Percentiles rank a stretch among this genome's conserved stretches.
Evolutionary conservation across 2,888 invertebrate genomes (phyloP).

Genomic region (Lasioglossum vierecki): DNA sequence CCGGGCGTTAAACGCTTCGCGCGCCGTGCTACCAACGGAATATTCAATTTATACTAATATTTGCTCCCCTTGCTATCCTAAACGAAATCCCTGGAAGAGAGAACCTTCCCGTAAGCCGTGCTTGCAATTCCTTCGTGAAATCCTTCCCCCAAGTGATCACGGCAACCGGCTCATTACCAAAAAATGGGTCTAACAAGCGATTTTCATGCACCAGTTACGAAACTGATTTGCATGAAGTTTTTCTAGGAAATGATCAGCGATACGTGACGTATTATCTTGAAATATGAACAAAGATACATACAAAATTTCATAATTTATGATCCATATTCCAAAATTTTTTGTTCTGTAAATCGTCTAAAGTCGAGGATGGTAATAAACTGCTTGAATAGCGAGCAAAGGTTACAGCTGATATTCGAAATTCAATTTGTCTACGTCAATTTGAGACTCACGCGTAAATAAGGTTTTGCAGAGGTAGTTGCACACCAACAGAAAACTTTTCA

Average conservation of each 20-base stretch:
- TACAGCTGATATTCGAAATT: background rate
- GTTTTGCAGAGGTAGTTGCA: background rate
- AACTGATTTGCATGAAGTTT: background rate
- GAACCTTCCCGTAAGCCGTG: background rate
- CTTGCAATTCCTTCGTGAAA: background rate
- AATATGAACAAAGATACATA: background rate
- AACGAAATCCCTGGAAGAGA: conserved; percentile 19
- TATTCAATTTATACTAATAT: conserved; percentile 47
- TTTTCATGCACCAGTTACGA: background rate
- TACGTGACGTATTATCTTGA: too few relatives aligned
- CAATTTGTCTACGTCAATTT: background rate
- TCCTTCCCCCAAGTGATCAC: background rate
- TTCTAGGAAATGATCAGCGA: background rate
- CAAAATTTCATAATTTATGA: background rate
- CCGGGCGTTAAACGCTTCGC: conserved; percentile 21
- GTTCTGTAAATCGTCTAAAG: background rate
- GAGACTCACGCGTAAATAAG: background rate
- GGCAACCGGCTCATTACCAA: background rate
- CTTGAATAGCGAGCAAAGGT: background rate
- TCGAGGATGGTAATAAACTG: too few relatives aligned
- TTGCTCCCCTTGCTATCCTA: conserved; percentile 28
- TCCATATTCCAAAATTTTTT: background rate
- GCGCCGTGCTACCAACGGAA: conserved; percentile 36
- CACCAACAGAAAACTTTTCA: background rate
- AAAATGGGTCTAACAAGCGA: background rate